Evolutionary conservation across 2,113 vertebrate genomes (phyloP).

Genomic region (Erinaceus europaeus): DNA sequence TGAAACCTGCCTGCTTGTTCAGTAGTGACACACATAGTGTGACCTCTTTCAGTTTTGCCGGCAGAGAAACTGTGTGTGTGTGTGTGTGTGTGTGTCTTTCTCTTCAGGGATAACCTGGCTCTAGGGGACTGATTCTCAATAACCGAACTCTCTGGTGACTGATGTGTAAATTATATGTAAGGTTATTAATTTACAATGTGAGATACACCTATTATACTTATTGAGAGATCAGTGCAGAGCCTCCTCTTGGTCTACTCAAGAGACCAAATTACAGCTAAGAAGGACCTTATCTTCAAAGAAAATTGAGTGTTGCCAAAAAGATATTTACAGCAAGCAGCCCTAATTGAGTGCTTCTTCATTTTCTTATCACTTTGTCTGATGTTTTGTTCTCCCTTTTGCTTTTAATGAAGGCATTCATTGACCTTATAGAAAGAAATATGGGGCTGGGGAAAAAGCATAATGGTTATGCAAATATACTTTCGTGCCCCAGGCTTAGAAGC

Average conservation of each 20-base stretch:
- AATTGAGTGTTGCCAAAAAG: background rate
- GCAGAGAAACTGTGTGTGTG: background rate
- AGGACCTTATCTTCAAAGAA: conserved; percentile 7
- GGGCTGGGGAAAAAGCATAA: too few relatives aligned
- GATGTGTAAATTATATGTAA: conserved; percentile 46
- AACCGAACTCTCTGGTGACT: conserved; percentile 49
- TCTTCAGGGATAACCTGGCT: conserved; percentile 41
- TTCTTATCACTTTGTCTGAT: background rate
- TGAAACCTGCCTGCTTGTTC: conserved; percentile 24
- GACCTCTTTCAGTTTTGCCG: conserved; percentile 34
- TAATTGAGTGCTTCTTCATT: background rate
- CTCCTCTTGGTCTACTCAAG: conserved; percentile 16
- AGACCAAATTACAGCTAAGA: conserved; percentile 54
- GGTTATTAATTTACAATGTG: conserved; percentile 63
- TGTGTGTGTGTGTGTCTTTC: background rate
- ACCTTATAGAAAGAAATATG: conserved; percentile 4
- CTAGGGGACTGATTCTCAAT: conserved; percentile 35
- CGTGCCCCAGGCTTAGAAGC: too few relatives aligned
- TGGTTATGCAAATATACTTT: too few relatives aligned
- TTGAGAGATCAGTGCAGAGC: conserved; percentile 21
- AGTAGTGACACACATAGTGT: background rate
- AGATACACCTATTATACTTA: conserved; percentile 8
- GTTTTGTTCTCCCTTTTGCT: conserved; percentile 1
- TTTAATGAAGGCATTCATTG: conserved; percentile 6
- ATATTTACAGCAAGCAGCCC: background rate